Conservation (phyloP, 2,797 vertebrate species). For the Synanceia verrucosa region DNA sequence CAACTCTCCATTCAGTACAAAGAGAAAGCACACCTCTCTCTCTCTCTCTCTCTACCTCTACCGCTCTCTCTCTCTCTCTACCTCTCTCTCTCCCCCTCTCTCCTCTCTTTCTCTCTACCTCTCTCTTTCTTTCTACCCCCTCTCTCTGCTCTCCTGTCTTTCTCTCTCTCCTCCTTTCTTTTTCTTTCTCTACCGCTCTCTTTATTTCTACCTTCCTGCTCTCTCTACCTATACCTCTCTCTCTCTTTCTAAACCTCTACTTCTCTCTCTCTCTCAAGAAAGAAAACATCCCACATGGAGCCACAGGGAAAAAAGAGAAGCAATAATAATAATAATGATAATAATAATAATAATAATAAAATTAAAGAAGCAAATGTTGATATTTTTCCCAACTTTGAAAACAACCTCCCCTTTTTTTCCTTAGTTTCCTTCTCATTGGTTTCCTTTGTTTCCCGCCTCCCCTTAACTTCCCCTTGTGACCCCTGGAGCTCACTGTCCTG, state of each 20-base stretch:
- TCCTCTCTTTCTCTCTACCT: slow-evolving; percentile 14
- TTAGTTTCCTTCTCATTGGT: neutral
- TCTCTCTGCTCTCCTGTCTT: no score
- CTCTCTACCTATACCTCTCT: slow-evolving; percentile 10
- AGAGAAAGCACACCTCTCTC: slow-evolving; percentile 64
- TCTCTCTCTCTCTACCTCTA: slow-evolving; percentile 18
- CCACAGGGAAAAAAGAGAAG: neutral
- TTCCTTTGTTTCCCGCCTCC: no score
- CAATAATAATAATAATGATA: no score
- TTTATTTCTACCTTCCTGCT: slow-evolving; percentile 28
- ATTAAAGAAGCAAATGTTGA: neutral
- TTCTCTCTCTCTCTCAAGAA: slow-evolving; percentile 2
- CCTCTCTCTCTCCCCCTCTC: slow-evolving; percentile 29
- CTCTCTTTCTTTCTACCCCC: slow-evolving; percentile 27
- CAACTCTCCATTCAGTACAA: slow-evolving; percentile 74
- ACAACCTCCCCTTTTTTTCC: neutral
- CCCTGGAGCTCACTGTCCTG: neutral
- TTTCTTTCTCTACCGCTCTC: slow-evolving; percentile 25
- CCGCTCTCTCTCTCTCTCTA: slow-evolving; percentile 33
- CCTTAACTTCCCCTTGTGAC: neutral
- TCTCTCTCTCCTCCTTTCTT: slow-evolving; percentile 20
- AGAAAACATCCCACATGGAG: slow-evolving; percentile 55
- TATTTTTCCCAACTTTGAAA: slow-evolving; percentile 2
- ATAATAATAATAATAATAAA: no score
- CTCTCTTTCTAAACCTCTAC: slow-evolving; percentile 32